phyloP scores from a whole-genome alignment of 1,140 invertebrate species.

The Leptinotarsa undecemlineata region DNA sequence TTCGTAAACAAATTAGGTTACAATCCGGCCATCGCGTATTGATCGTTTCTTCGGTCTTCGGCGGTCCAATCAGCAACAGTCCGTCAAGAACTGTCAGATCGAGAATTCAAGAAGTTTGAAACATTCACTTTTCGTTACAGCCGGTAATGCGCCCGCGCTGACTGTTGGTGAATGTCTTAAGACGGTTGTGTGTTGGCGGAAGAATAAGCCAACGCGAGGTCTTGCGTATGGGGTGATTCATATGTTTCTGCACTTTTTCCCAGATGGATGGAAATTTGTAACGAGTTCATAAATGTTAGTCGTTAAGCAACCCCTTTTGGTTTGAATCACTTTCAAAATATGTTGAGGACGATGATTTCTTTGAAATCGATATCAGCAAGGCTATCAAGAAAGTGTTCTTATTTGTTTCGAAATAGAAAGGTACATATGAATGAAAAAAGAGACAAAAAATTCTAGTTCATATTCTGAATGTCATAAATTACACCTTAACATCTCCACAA shows the following conservation, averaged over 20 bases:
- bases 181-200: constrained; percentile 19
- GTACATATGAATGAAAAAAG: too few relatives aligned
- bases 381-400: too few relatives aligned
- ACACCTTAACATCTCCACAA: too few relatives aligned
- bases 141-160: constrained; percentile 18
- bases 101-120: constrained; percentile 34
- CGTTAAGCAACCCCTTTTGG: too few relatives aligned
- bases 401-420: too few relatives aligned
- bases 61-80: constrained; percentile 26
- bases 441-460: too few relatives aligned
- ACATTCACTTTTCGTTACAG: constrained; percentile 21
- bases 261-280: background rate
- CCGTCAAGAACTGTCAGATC: constrained; percentile 36
- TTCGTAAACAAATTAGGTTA: constrained; percentile 17
- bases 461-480: too few relatives aligned
- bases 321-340: too few relatives aligned
- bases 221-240: constrained; percentile 5
- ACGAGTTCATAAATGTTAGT: too few relatives aligned
- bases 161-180: constrained; percentile 20
- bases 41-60: constrained; percentile 17
- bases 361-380: too few relatives aligned
- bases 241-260: background rate
- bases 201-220: constrained; percentile 11
- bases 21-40: constrained; percentile 15
- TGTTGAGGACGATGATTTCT: too few relatives aligned